Evolutionary conservation across 2,888 invertebrate genomes (phyloP).

Genomic region (Pollenia labialis): DNA sequence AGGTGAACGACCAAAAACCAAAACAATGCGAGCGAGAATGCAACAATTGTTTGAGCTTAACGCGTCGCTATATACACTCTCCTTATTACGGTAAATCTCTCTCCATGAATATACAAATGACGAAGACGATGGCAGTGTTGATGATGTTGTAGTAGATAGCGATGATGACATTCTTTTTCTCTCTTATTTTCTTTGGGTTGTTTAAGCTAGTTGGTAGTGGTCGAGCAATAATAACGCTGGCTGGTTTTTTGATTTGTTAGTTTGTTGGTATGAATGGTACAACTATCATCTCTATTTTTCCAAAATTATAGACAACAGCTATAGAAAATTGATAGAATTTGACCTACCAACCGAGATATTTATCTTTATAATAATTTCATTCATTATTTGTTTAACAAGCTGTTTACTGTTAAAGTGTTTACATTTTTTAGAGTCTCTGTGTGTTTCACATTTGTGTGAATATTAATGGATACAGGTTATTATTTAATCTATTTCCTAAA

Average conservation of each 20-base stretch:
- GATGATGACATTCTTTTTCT: constrained; percentile 58
- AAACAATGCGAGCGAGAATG: constrained; percentile 75
- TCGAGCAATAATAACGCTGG: constrained; percentile 29
- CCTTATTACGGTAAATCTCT: constrained; percentile 53
- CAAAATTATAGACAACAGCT: neutral
- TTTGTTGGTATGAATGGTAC: constrained; percentile 3
- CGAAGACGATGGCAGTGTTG: constrained; percentile 32
- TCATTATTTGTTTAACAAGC: neutral
- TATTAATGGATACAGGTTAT: too few species aligned
- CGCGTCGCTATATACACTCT: constrained; percentile 65
- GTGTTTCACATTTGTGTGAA: neutral
- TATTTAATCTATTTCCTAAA: too few species aligned
- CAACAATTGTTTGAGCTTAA: constrained; percentile 74
- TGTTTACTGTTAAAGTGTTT: neutral
- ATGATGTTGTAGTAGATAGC: constrained; percentile 40
- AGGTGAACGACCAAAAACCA: constrained; percentile 76
- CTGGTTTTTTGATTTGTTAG: neutral
- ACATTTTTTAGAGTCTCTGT: neutral
- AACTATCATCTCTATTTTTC: neutral
- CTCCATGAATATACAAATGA: constrained; percentile 45
- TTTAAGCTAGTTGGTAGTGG: constrained; percentile 43
- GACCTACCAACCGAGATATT: constrained; percentile 61
- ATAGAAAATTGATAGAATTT: constrained; percentile 19
- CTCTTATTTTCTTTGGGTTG: constrained; percentile 36
- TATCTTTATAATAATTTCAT: constrained; percentile 16